phyloP scores from a whole-genome alignment of 2,797 vertebrate species.

The Etheostoma perlongum region DNA sequence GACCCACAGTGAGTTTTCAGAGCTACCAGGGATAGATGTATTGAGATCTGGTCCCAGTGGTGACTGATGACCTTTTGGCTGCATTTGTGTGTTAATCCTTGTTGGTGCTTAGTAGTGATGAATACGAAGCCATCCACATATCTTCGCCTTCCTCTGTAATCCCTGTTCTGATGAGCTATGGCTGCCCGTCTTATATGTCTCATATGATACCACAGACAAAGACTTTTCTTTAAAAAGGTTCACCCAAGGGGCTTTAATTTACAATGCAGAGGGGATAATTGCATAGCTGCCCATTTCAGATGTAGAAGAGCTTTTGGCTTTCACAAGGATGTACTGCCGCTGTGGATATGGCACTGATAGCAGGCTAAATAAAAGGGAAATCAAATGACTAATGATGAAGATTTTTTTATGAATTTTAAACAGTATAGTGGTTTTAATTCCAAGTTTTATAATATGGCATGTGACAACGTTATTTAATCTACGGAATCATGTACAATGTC shows the following conservation, averaged over 20 bases:
- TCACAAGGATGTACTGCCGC: background rate
- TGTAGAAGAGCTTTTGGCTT: conserved; percentile 17
- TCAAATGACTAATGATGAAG: background rate
- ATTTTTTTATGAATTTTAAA: background rate
- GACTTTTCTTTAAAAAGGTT: conserved; percentile 9
- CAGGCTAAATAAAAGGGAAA: conserved; percentile 16
- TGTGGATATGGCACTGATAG: conserved; percentile 10
- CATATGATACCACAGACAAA: conserved; percentile 32
- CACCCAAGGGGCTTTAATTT: conserved; percentile 33
- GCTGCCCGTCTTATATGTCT: conserved; percentile 17
- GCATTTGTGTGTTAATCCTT: conserved; percentile 53
- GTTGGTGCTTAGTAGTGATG: conserved; percentile 36
- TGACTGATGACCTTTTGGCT: conserved; percentile 64
- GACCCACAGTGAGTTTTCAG: conserved; percentile 35
- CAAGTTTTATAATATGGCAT: background rate
- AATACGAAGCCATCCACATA: conserved; percentile 35
- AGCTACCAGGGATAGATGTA: conserved; percentile 22
- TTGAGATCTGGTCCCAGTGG: conserved; percentile 47
- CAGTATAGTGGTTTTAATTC: conserved; percentile 1
- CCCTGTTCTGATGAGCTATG: conserved; percentile 50
- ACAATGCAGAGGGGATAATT: conserved; percentile 12
- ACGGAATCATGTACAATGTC: no score
- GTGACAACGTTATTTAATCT: background rate
- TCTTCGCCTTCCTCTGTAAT: conserved; percentile 40
- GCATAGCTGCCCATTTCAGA: conserved; percentile 18